phyloP scores from a whole-genome alignment of 2,113 vertebrate species.

The Cinclus cinclus region DNA sequence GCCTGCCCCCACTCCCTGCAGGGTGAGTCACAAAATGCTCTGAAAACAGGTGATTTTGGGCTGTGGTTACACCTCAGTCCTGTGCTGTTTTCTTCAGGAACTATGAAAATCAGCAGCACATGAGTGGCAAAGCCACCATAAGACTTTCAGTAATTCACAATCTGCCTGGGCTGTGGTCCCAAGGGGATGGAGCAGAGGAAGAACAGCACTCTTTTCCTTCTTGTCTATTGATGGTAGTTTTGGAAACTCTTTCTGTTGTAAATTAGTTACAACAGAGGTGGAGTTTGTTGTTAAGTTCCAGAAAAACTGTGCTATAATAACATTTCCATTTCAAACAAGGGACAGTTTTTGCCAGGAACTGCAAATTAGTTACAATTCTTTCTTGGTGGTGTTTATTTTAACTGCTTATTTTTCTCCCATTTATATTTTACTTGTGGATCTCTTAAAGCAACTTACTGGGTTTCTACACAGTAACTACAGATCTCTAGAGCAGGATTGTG shows the following conservation, averaged over 20 bases:
- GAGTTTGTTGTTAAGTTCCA: background rate
- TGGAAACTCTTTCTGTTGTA: background rate
- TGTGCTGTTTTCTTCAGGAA: conserved; percentile 47
- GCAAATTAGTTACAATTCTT: background rate
- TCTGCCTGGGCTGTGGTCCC: conserved; percentile 25
- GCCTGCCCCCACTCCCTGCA: background rate
- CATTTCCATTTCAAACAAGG: background rate
- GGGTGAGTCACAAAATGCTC: background rate
- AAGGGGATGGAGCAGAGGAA: background rate
- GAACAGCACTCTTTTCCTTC: background rate
- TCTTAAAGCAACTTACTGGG: background rate
- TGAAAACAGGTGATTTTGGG: background rate
- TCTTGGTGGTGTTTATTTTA: background rate
- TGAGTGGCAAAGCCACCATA: background rate
- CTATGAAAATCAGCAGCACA: conserved; percentile 40
- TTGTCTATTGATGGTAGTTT: background rate
- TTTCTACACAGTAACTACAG: background rate
- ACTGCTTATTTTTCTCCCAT: background rate
- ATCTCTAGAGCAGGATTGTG: background rate
- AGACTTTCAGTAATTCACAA: background rate
- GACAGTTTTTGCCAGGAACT: background rate
- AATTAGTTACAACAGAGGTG: background rate
- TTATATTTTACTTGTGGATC: background rate
- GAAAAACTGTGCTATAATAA: background rate
- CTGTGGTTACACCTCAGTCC: conserved; percentile 5